These are phyloP conservation scores for Drosophila trapezifrons DNA, from an alignment of 1,140 invertebrate species.

Conservation along the genomic window DNA sequence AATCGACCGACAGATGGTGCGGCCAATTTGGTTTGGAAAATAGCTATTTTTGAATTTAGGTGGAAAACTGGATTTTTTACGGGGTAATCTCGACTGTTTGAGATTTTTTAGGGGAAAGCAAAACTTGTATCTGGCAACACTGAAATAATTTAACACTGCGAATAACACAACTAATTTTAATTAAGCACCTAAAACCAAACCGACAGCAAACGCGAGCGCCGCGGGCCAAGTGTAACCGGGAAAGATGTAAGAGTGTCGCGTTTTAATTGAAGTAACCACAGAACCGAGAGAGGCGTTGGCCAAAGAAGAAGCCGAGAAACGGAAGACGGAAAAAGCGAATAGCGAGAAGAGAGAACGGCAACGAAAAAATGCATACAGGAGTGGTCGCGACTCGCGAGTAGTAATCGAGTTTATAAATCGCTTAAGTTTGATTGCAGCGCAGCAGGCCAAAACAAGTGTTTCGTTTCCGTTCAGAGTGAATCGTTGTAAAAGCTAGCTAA, in stretches of 20 bases:
- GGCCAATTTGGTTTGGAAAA: too few relatives aligned
- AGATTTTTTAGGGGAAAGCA: too few relatives aligned
- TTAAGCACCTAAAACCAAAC: constrained; percentile 10
- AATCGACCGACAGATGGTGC: too few relatives aligned
- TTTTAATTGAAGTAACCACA: constrained; percentile 31
- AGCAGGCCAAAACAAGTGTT: constrained; percentile 38
- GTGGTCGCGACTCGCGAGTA: constrained; percentile 58
- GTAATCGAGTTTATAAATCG: constrained; percentile 49
- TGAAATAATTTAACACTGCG: constrained; percentile 15
- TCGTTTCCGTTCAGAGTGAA: constrained; percentile 9
- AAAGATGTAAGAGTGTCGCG: constrained; percentile 21
- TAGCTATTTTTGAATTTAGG: too few relatives aligned
- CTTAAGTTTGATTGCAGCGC: constrained; percentile 8
- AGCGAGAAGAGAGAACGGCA: constrained; percentile 48
- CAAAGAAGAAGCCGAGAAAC: constrained; percentile 37
- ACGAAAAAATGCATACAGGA: constrained; percentile 77
- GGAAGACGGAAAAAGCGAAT: constrained; percentile 34
- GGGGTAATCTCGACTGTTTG: too few relatives aligned
- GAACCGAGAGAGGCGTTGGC: constrained; percentile 40
- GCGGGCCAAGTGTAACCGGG: constrained; percentile 9
- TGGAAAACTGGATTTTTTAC: too few relatives aligned
- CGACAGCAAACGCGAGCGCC: constrained; percentile 16
- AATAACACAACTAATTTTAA: constrained; percentile 37
- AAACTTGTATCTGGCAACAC: too few relatives aligned
- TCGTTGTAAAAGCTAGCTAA: constrained; percentile 14